A percentile compares a stretch with the other conserved stretches of the same genome.
These are phyloP conservation scores for Cyprinella venusta DNA, from an alignment of 2,797 vertebrate genomes.

Conservation along the genomic window DNA sequence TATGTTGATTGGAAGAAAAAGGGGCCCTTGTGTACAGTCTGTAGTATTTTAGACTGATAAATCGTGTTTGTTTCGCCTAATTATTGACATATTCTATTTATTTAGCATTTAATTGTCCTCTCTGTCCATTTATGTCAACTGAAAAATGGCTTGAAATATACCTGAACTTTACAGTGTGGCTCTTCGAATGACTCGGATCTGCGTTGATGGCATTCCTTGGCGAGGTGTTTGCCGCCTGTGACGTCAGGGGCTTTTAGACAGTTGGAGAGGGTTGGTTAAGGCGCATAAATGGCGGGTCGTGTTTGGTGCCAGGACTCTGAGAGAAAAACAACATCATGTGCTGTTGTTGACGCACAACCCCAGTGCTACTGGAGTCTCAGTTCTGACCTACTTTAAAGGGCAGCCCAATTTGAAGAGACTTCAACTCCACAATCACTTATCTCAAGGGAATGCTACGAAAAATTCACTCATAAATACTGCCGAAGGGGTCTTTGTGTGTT, in stretches of 20 bases:
- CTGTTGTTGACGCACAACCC: slow-evolving; percentile 66
- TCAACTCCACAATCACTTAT: slow-evolving; percentile 54
- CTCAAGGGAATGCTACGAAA: slow-evolving; percentile 52
- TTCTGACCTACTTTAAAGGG: slow-evolving; percentile 72
- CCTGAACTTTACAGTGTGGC: slow-evolving; percentile 46
- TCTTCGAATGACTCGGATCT: background rate
- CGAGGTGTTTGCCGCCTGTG: slow-evolving; percentile 42
- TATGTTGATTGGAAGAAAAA: slow-evolving; percentile 57
- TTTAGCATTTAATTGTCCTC: slow-evolving; percentile 28
- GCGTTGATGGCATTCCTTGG: slow-evolving; percentile 27
- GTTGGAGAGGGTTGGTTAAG: slow-evolving; percentile 50
- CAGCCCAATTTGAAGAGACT: slow-evolving; percentile 60
- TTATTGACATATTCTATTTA: slow-evolving; percentile 23
- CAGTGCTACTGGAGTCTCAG: slow-evolving; percentile 57
- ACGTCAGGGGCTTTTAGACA: slow-evolving; percentile 50
- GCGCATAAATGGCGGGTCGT: slow-evolving; percentile 52
- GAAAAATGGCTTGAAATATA: slow-evolving; percentile 61
- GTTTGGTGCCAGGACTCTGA: slow-evolving; percentile 60
- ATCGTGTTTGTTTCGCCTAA: slow-evolving; percentile 48
- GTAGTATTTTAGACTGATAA: slow-evolving; percentile 56
- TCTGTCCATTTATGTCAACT: slow-evolving; percentile 24
- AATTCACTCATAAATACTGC: slow-evolving; percentile 52
- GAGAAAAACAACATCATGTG: slow-evolving; percentile 64
- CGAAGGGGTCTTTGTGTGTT: slow-evolving; percentile 48
- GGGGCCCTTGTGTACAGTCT: slow-evolving; percentile 30